Conservation (phyloP, 1,140 invertebrate species). For the Pachypeltis micranthus region DNA sequence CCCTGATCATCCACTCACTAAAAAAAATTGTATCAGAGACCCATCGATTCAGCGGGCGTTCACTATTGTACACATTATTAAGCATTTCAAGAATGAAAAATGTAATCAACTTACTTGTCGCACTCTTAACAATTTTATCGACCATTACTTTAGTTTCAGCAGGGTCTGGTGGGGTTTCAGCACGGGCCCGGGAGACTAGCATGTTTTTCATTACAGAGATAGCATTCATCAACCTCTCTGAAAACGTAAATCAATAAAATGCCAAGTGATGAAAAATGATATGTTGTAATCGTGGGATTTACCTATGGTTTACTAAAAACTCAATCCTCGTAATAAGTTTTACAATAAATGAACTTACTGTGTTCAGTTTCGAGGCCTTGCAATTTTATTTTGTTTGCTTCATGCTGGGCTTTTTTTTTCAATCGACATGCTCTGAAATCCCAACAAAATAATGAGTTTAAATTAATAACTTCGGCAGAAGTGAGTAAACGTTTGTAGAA, state of each 20-base stretch:
- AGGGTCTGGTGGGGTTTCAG: constrained; percentile 26
- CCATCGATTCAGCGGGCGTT: too few species aligned
- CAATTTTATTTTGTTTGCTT: constrained; percentile 90
- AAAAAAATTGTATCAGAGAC: too few species aligned
- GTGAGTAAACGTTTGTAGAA: too few species aligned
- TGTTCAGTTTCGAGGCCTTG: constrained; percentile 88
- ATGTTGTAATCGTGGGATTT: too few species aligned
- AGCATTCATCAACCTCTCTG: constrained; percentile 52
- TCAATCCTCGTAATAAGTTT: neutral
- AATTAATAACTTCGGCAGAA: neutral
- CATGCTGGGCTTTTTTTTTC: constrained; percentile 91
- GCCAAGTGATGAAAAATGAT: neutral
- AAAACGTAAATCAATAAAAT: constrained; percentile 31
- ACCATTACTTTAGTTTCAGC: constrained; percentile 51
- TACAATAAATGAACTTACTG: constrained; percentile 49
- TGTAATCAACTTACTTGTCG: constrained; percentile 49
- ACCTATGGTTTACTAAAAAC: neutral
- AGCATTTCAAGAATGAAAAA: too few species aligned
- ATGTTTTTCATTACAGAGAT: constrained; percentile 53
- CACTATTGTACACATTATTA: too few species aligned
- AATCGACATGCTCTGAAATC: constrained; percentile 69
- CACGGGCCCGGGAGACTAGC: constrained; percentile 46
- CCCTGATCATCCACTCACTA: too few species aligned
- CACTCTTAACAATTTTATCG: constrained; percentile 49
- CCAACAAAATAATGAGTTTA: too few species aligned